Percentiles rank a stretch among this genome's conserved stretches.
These are phyloP conservation scores for Gymnothorax javanicus DNA, from an alignment of 2,797 vertebrate genomes.

Conservation along the genomic window DNA sequence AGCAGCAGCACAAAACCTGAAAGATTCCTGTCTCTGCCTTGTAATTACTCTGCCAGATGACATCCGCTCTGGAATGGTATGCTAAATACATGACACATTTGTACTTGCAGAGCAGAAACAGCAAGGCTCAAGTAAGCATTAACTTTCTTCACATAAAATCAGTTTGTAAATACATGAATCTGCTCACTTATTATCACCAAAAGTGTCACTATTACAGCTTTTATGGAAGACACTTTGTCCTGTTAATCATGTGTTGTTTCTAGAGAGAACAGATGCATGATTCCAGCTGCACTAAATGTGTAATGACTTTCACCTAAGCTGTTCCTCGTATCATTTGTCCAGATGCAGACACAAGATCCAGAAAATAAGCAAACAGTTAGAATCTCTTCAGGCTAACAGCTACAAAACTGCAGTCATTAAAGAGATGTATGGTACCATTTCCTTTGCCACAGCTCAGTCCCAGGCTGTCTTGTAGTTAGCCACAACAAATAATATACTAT, in stretches of 20 bases:
- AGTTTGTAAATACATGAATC: background rate
- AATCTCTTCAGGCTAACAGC: background rate
- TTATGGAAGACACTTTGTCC: background rate
- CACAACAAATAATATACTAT: background rate
- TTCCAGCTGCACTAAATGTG: background rate
- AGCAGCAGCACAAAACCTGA: background rate
- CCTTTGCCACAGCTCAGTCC: background rate
- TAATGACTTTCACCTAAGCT: background rate
- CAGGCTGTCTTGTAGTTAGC: background rate
- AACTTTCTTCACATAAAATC: background rate
- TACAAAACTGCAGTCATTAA: constrained; percentile 3
- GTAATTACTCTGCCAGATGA: background rate
- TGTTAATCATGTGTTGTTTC: background rate
- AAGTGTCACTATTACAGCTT: background rate
- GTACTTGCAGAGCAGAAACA: background rate
- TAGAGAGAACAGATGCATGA: background rate
- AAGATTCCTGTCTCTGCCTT: background rate
- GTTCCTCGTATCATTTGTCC: background rate
- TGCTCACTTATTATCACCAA: background rate
- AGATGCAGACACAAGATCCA: background rate
- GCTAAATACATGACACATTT: background rate
- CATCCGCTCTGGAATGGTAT: background rate
- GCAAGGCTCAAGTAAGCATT: background rate
- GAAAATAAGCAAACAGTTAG: background rate
- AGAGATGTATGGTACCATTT: background rate